Conservation (phyloP, 2,797 vertebrate genomes). For the Schizopygopsis malacanthus region DNA sequence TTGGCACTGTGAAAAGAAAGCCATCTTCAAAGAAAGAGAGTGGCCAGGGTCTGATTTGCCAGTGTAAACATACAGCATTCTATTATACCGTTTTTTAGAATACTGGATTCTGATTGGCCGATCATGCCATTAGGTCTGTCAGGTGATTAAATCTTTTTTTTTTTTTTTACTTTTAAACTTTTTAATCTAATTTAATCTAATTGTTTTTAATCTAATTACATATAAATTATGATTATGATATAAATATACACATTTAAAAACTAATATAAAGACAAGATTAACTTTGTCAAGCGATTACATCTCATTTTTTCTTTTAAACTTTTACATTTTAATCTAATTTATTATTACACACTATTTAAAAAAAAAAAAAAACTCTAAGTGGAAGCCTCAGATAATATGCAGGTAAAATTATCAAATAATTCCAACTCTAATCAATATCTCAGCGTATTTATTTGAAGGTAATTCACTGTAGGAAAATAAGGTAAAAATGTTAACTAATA, state of each 20-base stretch:
- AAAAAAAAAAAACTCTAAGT: too few relatives aligned
- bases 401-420: too few relatives aligned
- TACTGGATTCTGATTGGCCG: not conserved
- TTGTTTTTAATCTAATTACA: not conserved
- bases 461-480: not conserved
- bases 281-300: not conserved
- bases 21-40: slow-evolving; percentile 16
- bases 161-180: not conserved
- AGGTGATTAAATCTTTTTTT: not conserved
- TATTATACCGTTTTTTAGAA: not conserved
- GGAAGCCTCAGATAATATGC: not conserved
- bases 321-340: not conserved
- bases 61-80: slow-evolving; percentile 11
- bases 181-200: not conserved
- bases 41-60: slow-evolving; percentile 13
- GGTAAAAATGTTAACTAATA: not conserved
- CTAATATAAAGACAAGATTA: too few relatives aligned
- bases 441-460: not conserved
- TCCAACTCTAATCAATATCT: not conserved
- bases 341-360: not conserved
- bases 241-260: not conserved
- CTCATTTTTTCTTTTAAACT: not conserved
- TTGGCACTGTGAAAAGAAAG: slow-evolving; percentile 12
- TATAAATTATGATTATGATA: too few relatives aligned
- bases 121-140: not conserved